Evolutionary conservation across 1,140 invertebrate genomes (phyloP).

Genomic region (Homarus americanus): DNA sequence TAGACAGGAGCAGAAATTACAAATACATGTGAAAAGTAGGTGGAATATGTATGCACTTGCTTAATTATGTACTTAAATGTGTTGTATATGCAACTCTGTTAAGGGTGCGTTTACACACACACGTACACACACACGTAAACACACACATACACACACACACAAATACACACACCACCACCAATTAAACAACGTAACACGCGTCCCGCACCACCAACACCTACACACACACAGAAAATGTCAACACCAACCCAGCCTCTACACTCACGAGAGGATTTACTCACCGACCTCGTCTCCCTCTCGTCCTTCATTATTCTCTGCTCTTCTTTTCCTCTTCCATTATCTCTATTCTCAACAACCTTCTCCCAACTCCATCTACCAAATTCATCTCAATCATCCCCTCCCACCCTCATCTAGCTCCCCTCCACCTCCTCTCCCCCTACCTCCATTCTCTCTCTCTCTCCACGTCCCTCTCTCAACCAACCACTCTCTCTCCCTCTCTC

Average conservation of each 20-base stretch:
- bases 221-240: neutral
- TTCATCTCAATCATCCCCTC: neutral
- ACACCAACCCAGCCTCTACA: too few species aligned
- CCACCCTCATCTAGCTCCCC: too few species aligned
- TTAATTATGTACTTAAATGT: too few species aligned
- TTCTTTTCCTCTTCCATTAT: neutral
- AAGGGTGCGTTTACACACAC: neutral
- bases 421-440: too few species aligned
- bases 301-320: neutral
- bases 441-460: too few species aligned
- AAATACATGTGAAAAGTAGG: too few species aligned
- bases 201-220: neutral
- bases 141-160: neutral
- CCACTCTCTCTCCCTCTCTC: too few species aligned
- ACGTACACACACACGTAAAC: neutral
- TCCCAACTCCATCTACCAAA: neutral
- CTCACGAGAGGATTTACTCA: too few species aligned
- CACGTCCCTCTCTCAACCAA: too few species aligned
- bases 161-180: slow-evolving; percentile 12
- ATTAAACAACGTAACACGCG: neutral
- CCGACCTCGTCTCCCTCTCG: neutral
- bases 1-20: too few species aligned
- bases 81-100: too few species aligned
- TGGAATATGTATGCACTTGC: too few species aligned
- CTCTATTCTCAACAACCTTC: neutral